Percentiles rank a stretch among this genome's conserved stretches.
These are phyloP conservation scores for Sparidentex hasta DNA, from an alignment of 2,797 vertebrate genomes.

Conservation along the genomic window DNA sequence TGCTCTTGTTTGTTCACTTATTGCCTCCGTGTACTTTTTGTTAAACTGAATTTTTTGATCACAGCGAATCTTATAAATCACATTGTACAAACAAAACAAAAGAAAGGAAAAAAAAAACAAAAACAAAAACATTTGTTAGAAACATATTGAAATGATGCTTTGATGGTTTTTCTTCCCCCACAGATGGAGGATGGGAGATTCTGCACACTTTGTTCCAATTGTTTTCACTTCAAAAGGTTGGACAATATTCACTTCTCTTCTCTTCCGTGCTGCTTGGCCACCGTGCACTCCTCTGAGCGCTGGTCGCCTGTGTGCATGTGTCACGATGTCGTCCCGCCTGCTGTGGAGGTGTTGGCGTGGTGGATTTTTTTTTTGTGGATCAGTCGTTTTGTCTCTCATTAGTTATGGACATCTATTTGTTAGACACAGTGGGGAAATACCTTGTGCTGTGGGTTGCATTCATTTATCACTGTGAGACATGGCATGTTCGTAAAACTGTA, in stretches of 20 bases:
- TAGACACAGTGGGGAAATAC: not conserved
- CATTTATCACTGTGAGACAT: not conserved
- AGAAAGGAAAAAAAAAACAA: not conserved
- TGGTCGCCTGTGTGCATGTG: not conserved
- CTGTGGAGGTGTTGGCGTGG: not conserved
- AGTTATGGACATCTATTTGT: conserved; percentile 6
- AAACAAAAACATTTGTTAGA: not conserved
- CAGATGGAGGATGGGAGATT: conserved; percentile 2
- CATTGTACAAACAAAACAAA: not conserved
- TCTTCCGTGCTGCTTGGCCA: not conserved
- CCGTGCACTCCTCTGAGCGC: not conserved
- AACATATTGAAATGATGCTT: not conserved
- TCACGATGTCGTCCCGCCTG: not conserved
- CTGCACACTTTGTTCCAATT: not conserved
- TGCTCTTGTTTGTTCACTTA: not conserved
- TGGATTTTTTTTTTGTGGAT: not conserved
- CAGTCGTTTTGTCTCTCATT: not conserved
- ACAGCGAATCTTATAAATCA: not conserved
- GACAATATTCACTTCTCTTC: not conserved
- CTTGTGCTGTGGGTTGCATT: not conserved
- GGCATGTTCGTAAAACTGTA: not conserved
- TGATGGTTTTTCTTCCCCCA: not conserved
- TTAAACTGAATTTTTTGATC: not conserved
- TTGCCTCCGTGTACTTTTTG: not conserved
- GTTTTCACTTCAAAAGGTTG: not conserved